These are phyloP conservation scores for Forbesichthys papilliferus DNA, from an alignment of 2,113 vertebrate species.

Conservation along the genomic window DNA sequence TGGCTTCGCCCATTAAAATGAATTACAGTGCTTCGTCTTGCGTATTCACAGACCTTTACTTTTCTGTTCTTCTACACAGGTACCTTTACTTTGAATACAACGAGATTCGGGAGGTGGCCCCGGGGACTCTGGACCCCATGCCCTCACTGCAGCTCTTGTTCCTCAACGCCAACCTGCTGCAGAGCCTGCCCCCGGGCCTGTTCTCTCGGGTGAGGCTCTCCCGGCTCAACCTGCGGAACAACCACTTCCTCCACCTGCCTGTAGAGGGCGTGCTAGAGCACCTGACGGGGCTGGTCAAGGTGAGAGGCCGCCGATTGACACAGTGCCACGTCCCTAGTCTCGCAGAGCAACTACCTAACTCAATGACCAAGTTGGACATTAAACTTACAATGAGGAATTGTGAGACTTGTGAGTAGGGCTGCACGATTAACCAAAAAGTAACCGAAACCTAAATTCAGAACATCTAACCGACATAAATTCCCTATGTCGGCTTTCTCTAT, in stretches of 20 bases:
- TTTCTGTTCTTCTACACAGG: constrained; percentile 49
- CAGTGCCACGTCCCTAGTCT: no score
- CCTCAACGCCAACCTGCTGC: constrained; percentile 92
- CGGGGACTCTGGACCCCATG: constrained; percentile 92
- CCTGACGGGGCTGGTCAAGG: constrained; percentile 92
- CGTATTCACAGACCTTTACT: background rate
- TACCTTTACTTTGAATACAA: constrained; percentile 98
- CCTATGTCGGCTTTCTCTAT: no score
- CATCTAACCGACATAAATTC: no score
- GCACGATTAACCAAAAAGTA: no score
- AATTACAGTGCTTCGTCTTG: no score
- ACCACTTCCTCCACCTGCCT: constrained; percentile 90
- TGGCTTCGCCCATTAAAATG: no score
- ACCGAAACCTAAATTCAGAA: no score
- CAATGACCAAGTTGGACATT: no score
- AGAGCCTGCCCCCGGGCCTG: constrained; percentile 87
- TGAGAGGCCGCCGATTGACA: constrained; percentile 57
- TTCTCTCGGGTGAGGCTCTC: constrained; percentile 90
- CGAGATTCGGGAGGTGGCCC: constrained; percentile 89
- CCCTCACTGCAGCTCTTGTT: constrained; percentile 92
- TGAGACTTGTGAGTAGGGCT: no score
- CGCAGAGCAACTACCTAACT: no score
- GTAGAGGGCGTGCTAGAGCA: constrained; percentile 93
- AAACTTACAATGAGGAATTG: no score
- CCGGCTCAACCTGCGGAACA: constrained; percentile 94